Conservation (phyloP, 2,888 invertebrate species). For the Spodoptera exigua region DNA sequence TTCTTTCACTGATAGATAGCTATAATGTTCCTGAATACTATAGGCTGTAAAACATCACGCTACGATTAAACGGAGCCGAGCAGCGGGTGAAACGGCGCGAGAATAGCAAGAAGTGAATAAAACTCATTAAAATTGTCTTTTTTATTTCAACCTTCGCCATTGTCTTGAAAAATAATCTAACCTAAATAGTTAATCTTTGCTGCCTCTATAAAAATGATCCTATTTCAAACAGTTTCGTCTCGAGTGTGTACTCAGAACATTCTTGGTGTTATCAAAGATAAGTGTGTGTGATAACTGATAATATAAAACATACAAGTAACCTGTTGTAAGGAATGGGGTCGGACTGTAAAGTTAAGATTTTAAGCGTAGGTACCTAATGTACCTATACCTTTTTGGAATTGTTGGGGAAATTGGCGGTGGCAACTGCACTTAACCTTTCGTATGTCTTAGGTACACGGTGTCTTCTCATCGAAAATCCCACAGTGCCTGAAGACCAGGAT, state of each 20-base stretch:
- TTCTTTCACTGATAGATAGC: no score
- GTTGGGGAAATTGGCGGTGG: no score
- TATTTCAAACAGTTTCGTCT: conserved; percentile 36
- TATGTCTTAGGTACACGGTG: no score
- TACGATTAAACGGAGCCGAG: no score
- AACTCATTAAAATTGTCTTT: conserved; percentile 1
- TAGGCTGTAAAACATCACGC: no score
- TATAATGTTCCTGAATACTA: no score
- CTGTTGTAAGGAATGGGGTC: conserved; percentile 43
- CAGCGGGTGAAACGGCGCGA: no score
- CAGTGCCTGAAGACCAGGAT: no score
- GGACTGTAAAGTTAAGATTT: background rate
- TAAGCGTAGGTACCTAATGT: no score
- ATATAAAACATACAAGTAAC: conserved; percentile 34
- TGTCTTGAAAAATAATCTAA: conserved; percentile 14
- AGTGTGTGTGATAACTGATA: conserved; percentile 47
- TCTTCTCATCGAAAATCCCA: no score
- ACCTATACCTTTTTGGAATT: no score
- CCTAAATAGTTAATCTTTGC: conserved; percentile 26
- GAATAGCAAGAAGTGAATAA: background rate
- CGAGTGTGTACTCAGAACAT: conserved; percentile 56
- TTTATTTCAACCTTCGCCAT: background rate
- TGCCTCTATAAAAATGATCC: conserved; percentile 37
- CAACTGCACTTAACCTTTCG: no score
- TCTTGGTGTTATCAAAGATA: conserved; percentile 57